Evolutionary conservation across 2,113 vertebrate species (phyloP), one percentile per base, ranked within the genome.

Genomic region (Pardalotus punctatus): DNA sequence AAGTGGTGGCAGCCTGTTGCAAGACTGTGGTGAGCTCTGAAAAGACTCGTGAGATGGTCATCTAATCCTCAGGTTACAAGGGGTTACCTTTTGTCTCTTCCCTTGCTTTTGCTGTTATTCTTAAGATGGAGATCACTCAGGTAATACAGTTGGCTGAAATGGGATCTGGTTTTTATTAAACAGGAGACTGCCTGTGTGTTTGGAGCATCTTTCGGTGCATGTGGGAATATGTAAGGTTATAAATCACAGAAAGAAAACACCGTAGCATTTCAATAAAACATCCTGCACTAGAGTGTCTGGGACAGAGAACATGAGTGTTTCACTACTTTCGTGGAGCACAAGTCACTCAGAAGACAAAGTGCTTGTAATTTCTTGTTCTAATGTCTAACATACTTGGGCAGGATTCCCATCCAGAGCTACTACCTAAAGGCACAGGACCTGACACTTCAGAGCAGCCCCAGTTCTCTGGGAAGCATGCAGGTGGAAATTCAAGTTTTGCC

Each of bases 231-330:
- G 48, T 58, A 61, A 74, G 84, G 71, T 57, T 64, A 74, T 97
- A 95, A 94, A 94, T 96, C 84, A 90, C 36, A 65, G 80, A 90
- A 93, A 64, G 73, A 87, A 94, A 95, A 83, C 74, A 65, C 57
- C 0, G 0, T 53, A 81, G 45, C 27, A 18, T 90, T 91, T 95
- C 96, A 96, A 53, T 94, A 94, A 95, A 96, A 56, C 80, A 90
- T 88, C 65, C 77, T 88, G 86, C 81, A 72, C 43, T 60, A 2
- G 76, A 92, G 96, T 94, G 96, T 94, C 82, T 92, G 90, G 80
- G 96, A 96, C 77, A 93, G 92, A 94, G 80, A 97, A 92, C 96
- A 95, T 86, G 80, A 93, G 65, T 6, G 1, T 92, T 96, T 86
- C 60, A 42, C 53, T 95, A 1, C 77, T 76, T 83, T 43, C 80